phyloP scores from a whole-genome alignment of 2,797 vertebrate genomes.

The Eulemur rubriventer region DNA sequence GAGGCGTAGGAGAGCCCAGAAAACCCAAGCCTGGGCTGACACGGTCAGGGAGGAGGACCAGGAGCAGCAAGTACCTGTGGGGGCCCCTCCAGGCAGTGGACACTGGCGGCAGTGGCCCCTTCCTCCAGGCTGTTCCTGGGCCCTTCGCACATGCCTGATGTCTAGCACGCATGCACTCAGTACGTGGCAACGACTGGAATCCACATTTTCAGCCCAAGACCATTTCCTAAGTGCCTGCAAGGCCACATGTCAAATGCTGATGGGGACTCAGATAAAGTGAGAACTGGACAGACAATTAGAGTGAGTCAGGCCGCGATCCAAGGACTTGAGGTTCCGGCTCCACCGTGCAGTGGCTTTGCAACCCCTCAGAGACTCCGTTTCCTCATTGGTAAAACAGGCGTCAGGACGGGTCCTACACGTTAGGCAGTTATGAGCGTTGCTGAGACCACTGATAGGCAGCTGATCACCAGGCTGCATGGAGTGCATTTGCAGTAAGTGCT shows the following conservation, averaged over 20 bases:
- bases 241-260: background rate
- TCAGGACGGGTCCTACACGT: background rate
- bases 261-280: background rate
- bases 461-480: background rate
- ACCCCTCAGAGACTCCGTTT: background rate
- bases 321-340: background rate
- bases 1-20: background rate
- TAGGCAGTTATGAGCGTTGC: background rate
- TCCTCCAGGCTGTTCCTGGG: background rate
- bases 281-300: background rate
- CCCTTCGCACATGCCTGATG: background rate
- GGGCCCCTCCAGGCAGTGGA: background rate
- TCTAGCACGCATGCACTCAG: background rate
- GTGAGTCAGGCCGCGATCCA: background rate
- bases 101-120: background rate
- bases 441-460: background rate
- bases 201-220: background rate
- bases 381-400: background rate
- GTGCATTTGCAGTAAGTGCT: background rate
- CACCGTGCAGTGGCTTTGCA: background rate
- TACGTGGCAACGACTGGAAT: background rate
- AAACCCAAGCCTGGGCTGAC: background rate
- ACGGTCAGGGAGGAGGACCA: background rate
- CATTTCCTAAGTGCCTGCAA: background rate
- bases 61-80: background rate